Evolutionary conservation across 1,140 invertebrate genomes (phyloP).

Genomic region (Hyles euphorbiae): DNA sequence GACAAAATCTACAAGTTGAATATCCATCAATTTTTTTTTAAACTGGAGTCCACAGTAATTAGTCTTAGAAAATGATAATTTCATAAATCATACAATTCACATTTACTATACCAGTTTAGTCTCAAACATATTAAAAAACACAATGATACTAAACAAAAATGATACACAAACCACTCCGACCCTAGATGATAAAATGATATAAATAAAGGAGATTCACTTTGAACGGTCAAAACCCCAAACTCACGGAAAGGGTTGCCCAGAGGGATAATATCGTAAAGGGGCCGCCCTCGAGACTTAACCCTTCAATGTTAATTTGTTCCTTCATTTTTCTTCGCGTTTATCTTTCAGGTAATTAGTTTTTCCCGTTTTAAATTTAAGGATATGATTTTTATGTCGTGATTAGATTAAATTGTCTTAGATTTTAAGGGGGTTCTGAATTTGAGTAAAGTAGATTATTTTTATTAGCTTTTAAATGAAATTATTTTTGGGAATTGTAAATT

Average conservation of each 20-base stretch:
- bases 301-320: constrained; percentile 61
- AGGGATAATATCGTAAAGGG: constrained; percentile 59
- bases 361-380: constrained; percentile 25
- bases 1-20: no score
- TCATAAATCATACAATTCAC: no score
- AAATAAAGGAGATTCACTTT: constrained; percentile 23
- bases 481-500: no score
- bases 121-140: no score
- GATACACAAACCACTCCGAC: constrained; percentile 3
- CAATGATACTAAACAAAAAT: background rate
- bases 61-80: no score
- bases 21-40: no score
- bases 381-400: constrained; percentile 19
- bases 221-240: constrained; percentile 14
- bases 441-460: no score
- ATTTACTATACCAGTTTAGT: no score
- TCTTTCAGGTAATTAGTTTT: constrained; percentile 31
- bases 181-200: constrained; percentile 15
- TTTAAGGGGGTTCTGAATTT: background rate
- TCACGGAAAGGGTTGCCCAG: constrained; percentile 30
- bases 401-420: background rate
- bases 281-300: constrained; percentile 46
- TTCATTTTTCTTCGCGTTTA: constrained; percentile 54
- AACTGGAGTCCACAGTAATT: no score
- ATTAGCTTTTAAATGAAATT: no score